These are phyloP conservation scores for Ctenodactylus gundi DNA, from an alignment of 2,113 vertebrate species.

Conservation along the genomic window DNA sequence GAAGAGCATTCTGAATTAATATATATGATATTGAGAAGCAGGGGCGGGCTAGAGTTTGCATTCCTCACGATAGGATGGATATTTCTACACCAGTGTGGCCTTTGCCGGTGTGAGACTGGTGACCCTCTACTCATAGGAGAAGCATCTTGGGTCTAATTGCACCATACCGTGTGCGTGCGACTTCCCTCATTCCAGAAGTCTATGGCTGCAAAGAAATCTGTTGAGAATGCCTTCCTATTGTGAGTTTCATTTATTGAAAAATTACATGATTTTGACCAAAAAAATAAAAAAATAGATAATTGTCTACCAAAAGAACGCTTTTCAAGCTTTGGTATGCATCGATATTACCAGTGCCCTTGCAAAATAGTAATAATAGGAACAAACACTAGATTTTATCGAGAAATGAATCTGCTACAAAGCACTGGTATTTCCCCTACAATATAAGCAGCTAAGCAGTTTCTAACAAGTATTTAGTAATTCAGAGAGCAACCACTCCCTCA, in stretches of 20 bases:
- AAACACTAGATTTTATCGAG: background rate
- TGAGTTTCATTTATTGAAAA: background rate
- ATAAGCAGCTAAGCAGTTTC: background rate
- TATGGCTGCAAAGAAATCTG: background rate
- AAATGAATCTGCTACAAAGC: background rate
- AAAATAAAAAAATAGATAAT: background rate
- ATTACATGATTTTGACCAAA: background rate
- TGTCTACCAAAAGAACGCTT: background rate
- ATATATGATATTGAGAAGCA: background rate
- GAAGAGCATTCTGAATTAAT: background rate
- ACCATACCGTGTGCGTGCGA: background rate
- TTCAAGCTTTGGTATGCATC: background rate
- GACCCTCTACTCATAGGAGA: background rate
- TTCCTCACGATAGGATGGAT: too few relatives aligned
- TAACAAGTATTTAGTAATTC: background rate
- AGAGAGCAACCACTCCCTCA: background rate
- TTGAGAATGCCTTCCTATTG: background rate
- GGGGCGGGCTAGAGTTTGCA: background rate
- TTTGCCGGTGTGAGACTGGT: background rate
- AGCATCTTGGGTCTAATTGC: background rate
- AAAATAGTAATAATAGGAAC: background rate
- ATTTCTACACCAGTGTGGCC: background rate
- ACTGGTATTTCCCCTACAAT: background rate
- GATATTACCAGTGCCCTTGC: too few relatives aligned
- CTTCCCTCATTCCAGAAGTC: background rate